Evolutionary conservation across 2,113 vertebrate species (phyloP), one percentile per base, ranked within the genome.

Genomic region (Puntigrus tetrazona): DNA sequence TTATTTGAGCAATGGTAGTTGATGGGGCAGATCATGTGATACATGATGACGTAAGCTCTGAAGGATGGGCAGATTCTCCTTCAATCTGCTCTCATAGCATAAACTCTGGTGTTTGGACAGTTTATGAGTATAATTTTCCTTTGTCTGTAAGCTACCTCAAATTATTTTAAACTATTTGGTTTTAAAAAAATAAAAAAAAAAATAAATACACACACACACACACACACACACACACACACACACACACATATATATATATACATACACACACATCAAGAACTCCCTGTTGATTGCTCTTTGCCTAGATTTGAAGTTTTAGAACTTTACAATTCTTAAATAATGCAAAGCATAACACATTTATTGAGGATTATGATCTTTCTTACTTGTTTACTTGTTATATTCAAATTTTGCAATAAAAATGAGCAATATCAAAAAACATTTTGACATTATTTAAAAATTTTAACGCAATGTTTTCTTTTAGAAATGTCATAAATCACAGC

Each of bases 21-120:
- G 11, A 9, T 25, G 78, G 36, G 11, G 55, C 57, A 29, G 22
- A 41, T 80, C 78, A 80, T 80, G 78, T 80, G 78, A 80, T 20
- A 0, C 4, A 4, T 80, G 38, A 47, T 80, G 78, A 34, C 78
- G 59, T 80, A 38, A 67, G 4, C n/a, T 47, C 7, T 80, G 38
- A 7, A 65, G n/a, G 55, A 7, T 16, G 36, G 27, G 20, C 10
- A 78, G 52, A 41, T 38, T 75, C 25, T 47, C 16, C 27, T 11
- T 38, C 6, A 20, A 6, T 3, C 61, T 7, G 14, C 6, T 13
- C 31, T 36, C 16, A 67, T 36, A n/a, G n/a, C 57, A 22, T 36
- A 36, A n/a, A n/a, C n/a, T n/a, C 16, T 4, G 47, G 1, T 65
- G 18, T 4, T 1, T 69, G 50, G 50, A 55, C 6, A 52, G 20